Evolutionary conservation across 2,113 vertebrate species (phyloP), one percentile per base, ranked within the genome.

Genomic region (Reinhardtius hippoglossoides): DNA sequence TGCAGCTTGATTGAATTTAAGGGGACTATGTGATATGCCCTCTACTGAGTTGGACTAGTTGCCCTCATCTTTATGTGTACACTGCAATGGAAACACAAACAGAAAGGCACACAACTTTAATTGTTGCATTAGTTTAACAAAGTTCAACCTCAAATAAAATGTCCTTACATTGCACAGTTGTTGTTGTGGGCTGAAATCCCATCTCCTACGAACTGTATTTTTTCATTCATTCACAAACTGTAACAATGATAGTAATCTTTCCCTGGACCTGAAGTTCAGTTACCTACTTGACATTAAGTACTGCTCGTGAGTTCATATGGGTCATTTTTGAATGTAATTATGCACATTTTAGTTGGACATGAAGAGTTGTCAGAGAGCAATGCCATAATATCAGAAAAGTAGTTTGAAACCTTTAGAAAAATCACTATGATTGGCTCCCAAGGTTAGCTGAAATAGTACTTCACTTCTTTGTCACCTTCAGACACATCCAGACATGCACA

Each of bases 401-500:
- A 27, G 63, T 77, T 64, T 64, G 14, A 77, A 72, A 71, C 63
- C 55, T 87, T 71, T 24, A 63, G 23, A 72, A 68, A 75, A n/a
- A n/a, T 0, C 52, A n/a, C 37, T 21, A 65, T 61, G 20, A 14
- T 57, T 82, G 74, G 27, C 62, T 75, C 81, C 61, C 61, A 80
- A 84, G 56, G 69, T 55, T 58, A 80, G 64, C 81, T 80, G 58
- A 84, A 73, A 68, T 67, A 60, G 48, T 76, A 76, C 80, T 81
- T 71, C 44, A 50, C 31, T 67, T 84, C 74, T 88, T 81, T 83
- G 79, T 89, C 81, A 88, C 84, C 70, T 89, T 88, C 83, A 85
- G 14, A 66, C 31, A 40, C 56, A 58, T 14, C n/a, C 61, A 46
- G 2, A 42, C 37, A 0, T 9, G 0, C 55, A 42, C 55, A 14